Conservation (phyloP, 2,113 vertebrate species). For the Tringa solitaria region DNA sequence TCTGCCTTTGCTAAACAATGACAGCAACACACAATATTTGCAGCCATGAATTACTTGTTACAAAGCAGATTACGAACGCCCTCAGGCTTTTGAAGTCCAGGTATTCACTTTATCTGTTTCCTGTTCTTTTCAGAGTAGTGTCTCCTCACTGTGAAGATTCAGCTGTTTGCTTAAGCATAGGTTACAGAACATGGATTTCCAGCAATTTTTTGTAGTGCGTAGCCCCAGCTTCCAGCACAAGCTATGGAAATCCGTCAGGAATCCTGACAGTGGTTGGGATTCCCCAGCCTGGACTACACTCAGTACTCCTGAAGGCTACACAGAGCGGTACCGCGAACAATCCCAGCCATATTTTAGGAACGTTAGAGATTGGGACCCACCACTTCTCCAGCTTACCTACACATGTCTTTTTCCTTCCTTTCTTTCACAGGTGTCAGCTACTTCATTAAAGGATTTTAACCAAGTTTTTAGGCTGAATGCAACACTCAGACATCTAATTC, state of each 20-base stretch:
- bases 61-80: fast-evolving
- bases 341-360: fast-evolving
- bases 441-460: background rate
- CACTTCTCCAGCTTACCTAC: background rate
- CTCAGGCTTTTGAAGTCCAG: background rate
- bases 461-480: fast-evolving
- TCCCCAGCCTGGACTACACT: background rate
- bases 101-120: background rate
- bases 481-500: background rate
- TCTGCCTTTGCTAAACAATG: background rate
- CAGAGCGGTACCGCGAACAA: fast-evolving
- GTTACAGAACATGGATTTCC: background rate
- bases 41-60: background rate
- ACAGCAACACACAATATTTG: background rate
- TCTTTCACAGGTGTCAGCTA: background rate
- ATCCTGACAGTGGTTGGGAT: background rate
- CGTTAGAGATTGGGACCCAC: background rate
- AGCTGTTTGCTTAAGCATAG: fast-evolving
- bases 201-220: fast-evolving
- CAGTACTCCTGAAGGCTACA: fast-evolving
- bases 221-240: background rate
- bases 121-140: fast-evolving
- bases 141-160: background rate
- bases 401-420: fast-evolving
- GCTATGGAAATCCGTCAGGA: background rate